Percentiles rank a stretch among this genome's conserved stretches.
These are phyloP conservation scores for Columbina picui DNA, from an alignment of 2,113 vertebrate genomes.

Conservation along the genomic window DNA sequence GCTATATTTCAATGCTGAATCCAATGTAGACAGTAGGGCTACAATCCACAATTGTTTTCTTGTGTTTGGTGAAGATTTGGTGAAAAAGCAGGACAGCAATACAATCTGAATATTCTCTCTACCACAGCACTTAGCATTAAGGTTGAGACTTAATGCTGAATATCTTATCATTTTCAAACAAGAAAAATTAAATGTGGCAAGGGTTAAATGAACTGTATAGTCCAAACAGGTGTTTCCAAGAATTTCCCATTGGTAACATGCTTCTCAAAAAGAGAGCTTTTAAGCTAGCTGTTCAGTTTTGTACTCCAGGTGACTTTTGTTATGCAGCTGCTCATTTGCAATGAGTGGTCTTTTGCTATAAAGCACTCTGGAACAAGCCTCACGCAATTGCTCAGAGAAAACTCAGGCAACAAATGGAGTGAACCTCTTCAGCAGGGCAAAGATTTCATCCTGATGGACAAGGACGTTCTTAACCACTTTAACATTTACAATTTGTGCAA, in stretches of 20 bases:
- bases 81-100: not conserved
- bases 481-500: not conserved
- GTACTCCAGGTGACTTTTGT: not conserved
- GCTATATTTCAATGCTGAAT: not conserved
- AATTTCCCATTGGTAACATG: not conserved
- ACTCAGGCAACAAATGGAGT: not conserved
- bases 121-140: not conserved
- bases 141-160: not conserved
- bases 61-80: not conserved
- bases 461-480: not conserved
- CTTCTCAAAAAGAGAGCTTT: not conserved
- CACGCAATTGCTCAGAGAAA: not conserved
- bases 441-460: not conserved
- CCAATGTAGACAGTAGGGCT: not conserved
- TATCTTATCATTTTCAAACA: not conserved
- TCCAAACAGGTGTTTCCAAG: not conserved
- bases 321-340: not conserved
- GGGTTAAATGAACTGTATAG: not conserved
- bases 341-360: not conserved
- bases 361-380: not conserved
- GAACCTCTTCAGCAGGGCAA: not conserved
- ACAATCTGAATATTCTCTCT: not conserved
- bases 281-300: not conserved
- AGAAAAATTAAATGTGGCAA: not conserved
- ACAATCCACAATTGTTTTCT: not conserved